These are phyloP conservation scores for Lysandra bellargus DNA, from an alignment of 2,888 invertebrate species.

Conservation along the genomic window DNA sequence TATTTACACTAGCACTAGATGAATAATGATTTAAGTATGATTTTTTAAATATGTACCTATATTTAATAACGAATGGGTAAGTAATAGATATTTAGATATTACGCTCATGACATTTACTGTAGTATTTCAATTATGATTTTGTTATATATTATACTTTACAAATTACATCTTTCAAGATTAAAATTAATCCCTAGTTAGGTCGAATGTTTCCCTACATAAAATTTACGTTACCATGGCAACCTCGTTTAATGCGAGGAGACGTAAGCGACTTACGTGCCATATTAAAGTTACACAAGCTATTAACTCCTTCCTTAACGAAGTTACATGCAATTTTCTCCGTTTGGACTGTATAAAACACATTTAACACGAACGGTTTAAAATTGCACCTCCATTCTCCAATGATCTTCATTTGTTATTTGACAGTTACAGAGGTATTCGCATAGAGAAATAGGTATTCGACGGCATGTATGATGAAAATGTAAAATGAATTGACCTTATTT, in stretches of 20 bases:
- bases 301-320: constrained; percentile 2
- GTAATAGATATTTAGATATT: no score
- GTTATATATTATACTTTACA: no score
- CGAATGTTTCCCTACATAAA: background rate
- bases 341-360: constrained; percentile 17
- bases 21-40: no score
- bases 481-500: background rate
- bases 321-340: constrained; percentile 5
- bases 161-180: background rate
- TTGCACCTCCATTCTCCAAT: background rate
- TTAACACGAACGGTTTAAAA: background rate
- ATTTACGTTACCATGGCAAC: background rate
- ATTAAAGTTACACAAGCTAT: constrained; percentile 1
- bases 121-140: no score
- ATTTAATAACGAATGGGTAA: no score
- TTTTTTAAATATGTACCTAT: no score
- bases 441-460: background rate
- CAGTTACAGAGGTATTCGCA: background rate
- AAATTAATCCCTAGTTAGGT: no score
- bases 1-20: no score
- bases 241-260: background rate
- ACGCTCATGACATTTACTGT: no score
- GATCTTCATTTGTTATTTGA: background rate
- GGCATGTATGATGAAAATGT: background rate
- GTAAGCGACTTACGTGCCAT: constrained; percentile 5